Conservation (phyloP, 2,113 vertebrate genomes). For the Cheilinus undulatus region DNA sequence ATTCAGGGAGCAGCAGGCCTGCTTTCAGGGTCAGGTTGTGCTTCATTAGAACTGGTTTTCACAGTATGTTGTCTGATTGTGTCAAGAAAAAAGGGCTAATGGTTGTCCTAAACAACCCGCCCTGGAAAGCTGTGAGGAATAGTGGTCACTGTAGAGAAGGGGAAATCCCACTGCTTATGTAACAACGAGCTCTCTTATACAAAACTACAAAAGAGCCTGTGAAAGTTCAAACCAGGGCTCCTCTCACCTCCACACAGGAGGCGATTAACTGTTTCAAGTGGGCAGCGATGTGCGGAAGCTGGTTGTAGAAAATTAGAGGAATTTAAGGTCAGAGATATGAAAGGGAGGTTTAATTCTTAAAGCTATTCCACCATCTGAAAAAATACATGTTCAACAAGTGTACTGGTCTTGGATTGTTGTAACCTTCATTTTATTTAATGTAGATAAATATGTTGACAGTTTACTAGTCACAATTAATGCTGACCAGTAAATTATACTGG, state of each 20-base stretch:
- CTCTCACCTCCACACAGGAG: background rate
- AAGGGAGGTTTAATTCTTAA: background rate
- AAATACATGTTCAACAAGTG: too few species aligned
- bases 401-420: background rate
- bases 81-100: background rate
- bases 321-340: background rate
- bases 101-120: background rate
- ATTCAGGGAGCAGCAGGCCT: background rate
- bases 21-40: too few species aligned
- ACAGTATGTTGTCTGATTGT: background rate
- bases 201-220: background rate
- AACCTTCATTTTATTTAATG: background rate
- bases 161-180: background rate
- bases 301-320: background rate
- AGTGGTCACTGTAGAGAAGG: background rate
- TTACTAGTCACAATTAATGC: conserved; percentile 29
- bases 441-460: background rate
- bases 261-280: background rate
- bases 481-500: conserved; percentile 49
- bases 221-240: background rate
- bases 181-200: background rate
- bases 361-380: background rate
- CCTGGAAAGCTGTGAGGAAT: background rate
- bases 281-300: background rate
- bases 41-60: background rate